These are phyloP conservation scores for Callospermophilus lateralis DNA, from an alignment of 2,113 vertebrate species.

Conservation along the genomic window DNA sequence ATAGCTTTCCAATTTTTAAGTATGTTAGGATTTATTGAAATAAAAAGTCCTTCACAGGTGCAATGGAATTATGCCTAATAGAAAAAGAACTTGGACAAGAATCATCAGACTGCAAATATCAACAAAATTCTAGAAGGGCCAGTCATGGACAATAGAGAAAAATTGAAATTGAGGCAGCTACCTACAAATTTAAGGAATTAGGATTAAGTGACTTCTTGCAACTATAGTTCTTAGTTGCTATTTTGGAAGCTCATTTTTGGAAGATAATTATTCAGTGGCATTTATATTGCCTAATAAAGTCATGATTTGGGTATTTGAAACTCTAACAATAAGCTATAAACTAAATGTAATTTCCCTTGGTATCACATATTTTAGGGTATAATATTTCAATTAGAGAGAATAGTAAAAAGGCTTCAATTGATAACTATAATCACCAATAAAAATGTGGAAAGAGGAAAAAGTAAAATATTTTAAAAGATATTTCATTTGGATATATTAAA, in stretches of 20 bases:
- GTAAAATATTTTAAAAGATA: neutral
- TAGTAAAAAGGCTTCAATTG: neutral
- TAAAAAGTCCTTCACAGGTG: constrained; percentile 60
- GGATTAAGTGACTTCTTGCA: constrained; percentile 1
- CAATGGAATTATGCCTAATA: constrained; percentile 56
- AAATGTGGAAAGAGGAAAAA: too few species aligned
- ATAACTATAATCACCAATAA: too few species aligned
- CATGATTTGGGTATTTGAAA: neutral
- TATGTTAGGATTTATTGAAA: constrained; percentile 60
- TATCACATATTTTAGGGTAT: neutral
- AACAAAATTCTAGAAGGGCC: constrained; percentile 32
- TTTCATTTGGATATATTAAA: constrained; percentile 3
- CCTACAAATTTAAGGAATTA: constrained; percentile 17
- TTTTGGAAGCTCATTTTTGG: neutral
- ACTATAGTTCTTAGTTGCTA: neutral
- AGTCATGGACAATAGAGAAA: constrained; percentile 1
- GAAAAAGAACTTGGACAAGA: constrained; percentile 39
- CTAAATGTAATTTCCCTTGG: neutral
- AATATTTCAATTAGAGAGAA: neutral
- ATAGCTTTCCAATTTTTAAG: constrained; percentile 61
- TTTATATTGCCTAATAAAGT: constrained; percentile 35
- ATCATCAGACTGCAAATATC: neutral
- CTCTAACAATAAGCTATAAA: neutral
- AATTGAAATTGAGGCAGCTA: constrained; percentile 21
- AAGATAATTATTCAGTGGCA: constrained; percentile 8